These are phyloP conservation scores for Galemys pyrenaicus DNA, from an alignment of 2,113 vertebrate species.

Conservation along the genomic window DNA sequence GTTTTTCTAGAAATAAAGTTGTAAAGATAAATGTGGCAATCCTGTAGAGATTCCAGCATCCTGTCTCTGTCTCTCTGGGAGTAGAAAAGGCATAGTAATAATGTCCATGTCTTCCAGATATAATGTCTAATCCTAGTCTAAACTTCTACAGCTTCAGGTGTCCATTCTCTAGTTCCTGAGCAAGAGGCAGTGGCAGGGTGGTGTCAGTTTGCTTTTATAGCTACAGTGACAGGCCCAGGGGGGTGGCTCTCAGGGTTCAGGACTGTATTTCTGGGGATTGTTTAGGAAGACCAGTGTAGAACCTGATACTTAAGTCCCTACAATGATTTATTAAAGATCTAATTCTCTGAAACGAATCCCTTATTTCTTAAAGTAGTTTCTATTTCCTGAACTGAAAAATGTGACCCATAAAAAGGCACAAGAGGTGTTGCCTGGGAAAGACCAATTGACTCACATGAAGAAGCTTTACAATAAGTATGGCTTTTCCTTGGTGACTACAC, in stretches of 20 bases:
- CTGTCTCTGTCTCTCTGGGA: not conserved
- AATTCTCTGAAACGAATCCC: not conserved
- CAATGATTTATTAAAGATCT: not conserved
- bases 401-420: not conserved
- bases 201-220: not conserved
- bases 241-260: not conserved
- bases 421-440: not conserved
- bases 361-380: not conserved
- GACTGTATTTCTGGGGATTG: not conserved
- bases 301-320: not conserved
- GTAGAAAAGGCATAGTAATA: not conserved
- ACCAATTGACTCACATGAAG: not conserved
- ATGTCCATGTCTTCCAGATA: not conserved
- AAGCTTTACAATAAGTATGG: not conserved
- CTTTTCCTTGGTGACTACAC: not conserved
- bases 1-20: not conserved
- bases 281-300: not conserved
- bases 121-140: not conserved
- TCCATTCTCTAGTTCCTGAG: not conserved
- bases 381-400: not conserved
- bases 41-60: not conserved
- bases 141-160: not conserved
- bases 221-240: not conserved
- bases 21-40: not conserved
- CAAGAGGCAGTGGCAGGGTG: not conserved